These are phyloP conservation scores for Phengaris alcon DNA, from an alignment of 2,888 invertebrate genomes.

Conservation along the genomic window DNA sequence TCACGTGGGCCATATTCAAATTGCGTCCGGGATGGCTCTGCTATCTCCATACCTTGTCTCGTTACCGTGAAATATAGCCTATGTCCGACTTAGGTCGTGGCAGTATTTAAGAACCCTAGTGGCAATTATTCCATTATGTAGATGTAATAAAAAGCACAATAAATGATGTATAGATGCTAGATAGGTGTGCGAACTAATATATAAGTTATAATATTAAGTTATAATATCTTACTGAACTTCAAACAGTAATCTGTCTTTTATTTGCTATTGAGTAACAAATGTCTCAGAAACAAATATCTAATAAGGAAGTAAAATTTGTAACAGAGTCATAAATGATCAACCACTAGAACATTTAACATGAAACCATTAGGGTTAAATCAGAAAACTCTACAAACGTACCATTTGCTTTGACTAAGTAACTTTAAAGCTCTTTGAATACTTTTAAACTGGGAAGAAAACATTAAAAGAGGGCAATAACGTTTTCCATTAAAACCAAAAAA, in stretches of 20 bases:
- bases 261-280: too few relatives aligned
- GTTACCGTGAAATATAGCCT: conserved; percentile 27
- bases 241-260: too few relatives aligned
- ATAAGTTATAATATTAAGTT: too few relatives aligned
- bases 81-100: conserved; percentile 25
- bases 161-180: neutral
- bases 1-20: conserved; percentile 28
- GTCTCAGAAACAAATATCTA: too few relatives aligned
- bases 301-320: neutral
- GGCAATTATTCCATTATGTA: neutral
- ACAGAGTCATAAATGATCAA: neutral
- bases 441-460: conserved; percentile 27
- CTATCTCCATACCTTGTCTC: conserved; percentile 25
- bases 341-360: neutral
- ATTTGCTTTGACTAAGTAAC: conserved; percentile 29
- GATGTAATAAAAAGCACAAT: neutral
- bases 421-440: conserved; percentile 31
- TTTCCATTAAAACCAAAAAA: conserved; percentile 32
- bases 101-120: neutral
- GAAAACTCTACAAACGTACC: conserved; percentile 15
- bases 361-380: conserved; percentile 14
- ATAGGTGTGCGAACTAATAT: too few relatives aligned
- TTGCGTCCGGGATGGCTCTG: conserved; percentile 20
- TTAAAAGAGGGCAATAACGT: conserved; percentile 28
- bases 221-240: too few relatives aligned